These are phyloP conservation scores for Drosophila azteca DNA, from an alignment of 1,140 invertebrate species.

Conservation along the genomic window DNA sequence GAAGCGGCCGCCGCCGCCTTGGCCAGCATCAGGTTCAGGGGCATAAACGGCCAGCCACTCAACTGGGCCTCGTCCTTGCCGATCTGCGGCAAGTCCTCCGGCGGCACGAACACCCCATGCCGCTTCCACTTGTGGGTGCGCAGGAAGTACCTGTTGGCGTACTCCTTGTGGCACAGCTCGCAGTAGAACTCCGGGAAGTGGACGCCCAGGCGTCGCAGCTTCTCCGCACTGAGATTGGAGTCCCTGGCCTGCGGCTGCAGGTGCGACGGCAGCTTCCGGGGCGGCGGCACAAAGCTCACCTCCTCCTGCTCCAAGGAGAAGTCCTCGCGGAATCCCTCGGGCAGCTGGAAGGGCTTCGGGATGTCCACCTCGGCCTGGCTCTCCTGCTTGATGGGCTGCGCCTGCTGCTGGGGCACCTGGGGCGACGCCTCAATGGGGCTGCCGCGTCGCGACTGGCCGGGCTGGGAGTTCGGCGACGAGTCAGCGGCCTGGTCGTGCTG, in stretches of 20 bases:
- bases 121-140: slow-evolving; percentile 94
- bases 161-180: slow-evolving; percentile 97
- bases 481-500: slow-evolving; percentile 77
- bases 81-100: slow-evolving; percentile 69
- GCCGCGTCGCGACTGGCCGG: slow-evolving; percentile 19
- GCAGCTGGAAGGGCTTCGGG: slow-evolving; percentile 65
- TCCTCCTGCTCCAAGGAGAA: slow-evolving; percentile 85
- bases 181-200: slow-evolving; percentile 95
- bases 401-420: too few relatives aligned
- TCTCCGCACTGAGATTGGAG: slow-evolving; percentile 87
- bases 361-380: neutral
- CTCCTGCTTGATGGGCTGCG: slow-evolving; percentile 32
- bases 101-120: slow-evolving; percentile 88
- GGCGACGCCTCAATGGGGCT: slow-evolving; percentile 41
- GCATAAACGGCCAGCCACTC: slow-evolving; percentile 84
- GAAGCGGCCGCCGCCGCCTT: slow-evolving; percentile 55
- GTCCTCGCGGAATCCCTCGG: slow-evolving; percentile 83
- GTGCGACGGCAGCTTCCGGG: slow-evolving; percentile 86
- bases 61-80: slow-evolving; percentile 72
- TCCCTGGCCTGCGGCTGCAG: slow-evolving; percentile 87
- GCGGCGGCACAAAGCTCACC: slow-evolving; percentile 84
- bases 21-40: slow-evolving; percentile 87
- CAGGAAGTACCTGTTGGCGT: slow-evolving; percentile 97
- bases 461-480: slow-evolving; percentile 40
- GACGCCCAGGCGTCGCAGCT: slow-evolving; percentile 90